Evolutionary conservation across 2,888 invertebrate species (phyloP), one percentile per base, ranked within the genome.

Genomic region (Carpatolechia fugitivella): DNA sequence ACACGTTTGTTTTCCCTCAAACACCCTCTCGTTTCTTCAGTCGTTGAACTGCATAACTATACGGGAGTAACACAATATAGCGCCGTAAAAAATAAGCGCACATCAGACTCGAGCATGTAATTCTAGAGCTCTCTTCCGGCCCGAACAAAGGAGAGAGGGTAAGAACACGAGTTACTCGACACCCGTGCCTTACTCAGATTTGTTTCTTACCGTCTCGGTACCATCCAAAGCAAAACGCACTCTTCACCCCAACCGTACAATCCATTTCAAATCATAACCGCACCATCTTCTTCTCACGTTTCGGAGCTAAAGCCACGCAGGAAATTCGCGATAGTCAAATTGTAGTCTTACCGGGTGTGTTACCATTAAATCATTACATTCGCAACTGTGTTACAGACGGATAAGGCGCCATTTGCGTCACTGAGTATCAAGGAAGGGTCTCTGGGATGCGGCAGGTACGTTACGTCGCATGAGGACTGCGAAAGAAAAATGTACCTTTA

Each of bases 161-260:
- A 89, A 88, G 88, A 87, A 90, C 90, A 88, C 88, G 90, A 89
- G 89, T 90, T 88, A 90, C 88, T 87, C 89, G 88, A 90, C 90
- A 89, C 90, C 87, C 85, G 84, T 82, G 82, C 87, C 87, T 86
- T 82, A 88, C 88, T 85, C 90, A 88, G 89, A 89, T 89, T 90
- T 89, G 89, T 88, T 89, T 89, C 87, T 84, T 85, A 76, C 76
- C 79, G 70, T 76, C 78, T 73, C 35, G 14, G 24, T 7, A 3
- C 36, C 61, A 55, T 61, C 36, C 77, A 72, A 63, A 66, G 76
- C 60, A 85, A 81, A 82, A 66, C 73, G 80, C 78, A 82, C 84
- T 69, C 68, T 86, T 67, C 55, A 61, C 64, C 60, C 58, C 63
- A 72, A 68, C 69, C 68, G 68, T 77, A 88, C 66, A 66, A 66